Conservation (phyloP, 1,140 invertebrate species). For the Leucophenga varia region DNA sequence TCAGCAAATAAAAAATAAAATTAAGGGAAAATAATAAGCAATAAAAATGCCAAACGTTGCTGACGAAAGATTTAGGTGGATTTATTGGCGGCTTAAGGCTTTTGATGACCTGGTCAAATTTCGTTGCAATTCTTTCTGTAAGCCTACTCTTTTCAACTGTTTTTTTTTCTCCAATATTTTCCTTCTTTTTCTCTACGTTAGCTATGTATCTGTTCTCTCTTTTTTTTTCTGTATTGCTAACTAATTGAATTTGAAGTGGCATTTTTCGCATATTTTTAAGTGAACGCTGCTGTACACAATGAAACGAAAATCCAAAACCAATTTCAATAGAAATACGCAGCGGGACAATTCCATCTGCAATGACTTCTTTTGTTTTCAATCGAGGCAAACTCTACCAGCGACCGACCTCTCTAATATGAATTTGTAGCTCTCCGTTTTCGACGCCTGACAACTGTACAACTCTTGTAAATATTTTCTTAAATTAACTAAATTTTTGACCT, state of each 20-base stretch:
- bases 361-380: neutral
- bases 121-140: neutral
- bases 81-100: conserved; percentile 45
- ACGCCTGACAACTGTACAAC: conserved; percentile 29
- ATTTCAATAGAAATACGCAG: conserved; percentile 6
- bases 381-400: neutral
- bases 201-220: too few species aligned
- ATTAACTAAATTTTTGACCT: conserved; percentile 53
- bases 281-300: conserved; percentile 24
- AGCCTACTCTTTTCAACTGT: neutral
- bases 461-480: conserved; percentile 51
- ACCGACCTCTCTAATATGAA: conserved; percentile 33
- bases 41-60: conserved; percentile 37
- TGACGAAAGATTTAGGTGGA: conserved; percentile 34
- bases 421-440: conserved; percentile 5
- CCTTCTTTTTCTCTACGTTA: too few species aligned
- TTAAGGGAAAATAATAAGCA: conserved; percentile 45
- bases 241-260: conserved; percentile 53
- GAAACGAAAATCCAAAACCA: conserved; percentile 13
- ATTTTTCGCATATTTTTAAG: conserved; percentile 46
- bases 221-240: conserved; percentile 7
- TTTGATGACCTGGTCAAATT: too few species aligned
- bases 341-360: neutral
- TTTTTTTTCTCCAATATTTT: too few species aligned
- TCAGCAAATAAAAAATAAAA: too few species aligned